phyloP scores from a whole-genome alignment of 37 sponge, comb jelly and placozoan species.

The Hexactinellida sp. region DNA sequence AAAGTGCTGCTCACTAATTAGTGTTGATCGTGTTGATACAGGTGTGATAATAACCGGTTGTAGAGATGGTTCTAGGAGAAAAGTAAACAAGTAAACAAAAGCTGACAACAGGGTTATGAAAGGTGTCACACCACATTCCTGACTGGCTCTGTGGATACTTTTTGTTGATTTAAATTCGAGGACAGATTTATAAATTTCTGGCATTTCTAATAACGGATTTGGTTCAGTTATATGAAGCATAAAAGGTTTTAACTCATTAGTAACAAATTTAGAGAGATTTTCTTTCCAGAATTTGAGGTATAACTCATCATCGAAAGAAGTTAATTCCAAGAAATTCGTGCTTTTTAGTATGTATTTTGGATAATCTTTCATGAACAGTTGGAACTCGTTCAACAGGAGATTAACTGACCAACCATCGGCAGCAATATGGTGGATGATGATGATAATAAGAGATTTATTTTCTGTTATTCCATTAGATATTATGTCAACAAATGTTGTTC shows the following conservation, averaged over 20 bases:
- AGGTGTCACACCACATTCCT: not conserved
- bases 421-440: not conserved
- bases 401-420: constrained; percentile 4
- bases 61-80: not conserved
- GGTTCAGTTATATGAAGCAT: not conserved
- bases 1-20: not conserved
- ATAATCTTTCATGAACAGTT: not conserved
- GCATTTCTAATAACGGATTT: not conserved
- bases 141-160: not conserved
- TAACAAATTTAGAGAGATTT: not conserved
- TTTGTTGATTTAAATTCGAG: not conserved
- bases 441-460: not conserved
- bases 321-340: not conserved
- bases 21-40: not conserved
- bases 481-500: not conserved
- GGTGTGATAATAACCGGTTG: not conserved
- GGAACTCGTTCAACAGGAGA: not conserved
- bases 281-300: not conserved
- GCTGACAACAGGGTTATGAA: not conserved
- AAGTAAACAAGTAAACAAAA: not conserved
- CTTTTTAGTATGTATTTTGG: not conserved
- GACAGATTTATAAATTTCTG: not conserved
- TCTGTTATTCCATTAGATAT: not conserved
- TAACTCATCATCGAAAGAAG: not conserved
- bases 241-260: not conserved